These are phyloP conservation scores for Sardinella longiceps DNA, from an alignment of 2,797 vertebrate genomes.

Conservation along the genomic window DNA sequence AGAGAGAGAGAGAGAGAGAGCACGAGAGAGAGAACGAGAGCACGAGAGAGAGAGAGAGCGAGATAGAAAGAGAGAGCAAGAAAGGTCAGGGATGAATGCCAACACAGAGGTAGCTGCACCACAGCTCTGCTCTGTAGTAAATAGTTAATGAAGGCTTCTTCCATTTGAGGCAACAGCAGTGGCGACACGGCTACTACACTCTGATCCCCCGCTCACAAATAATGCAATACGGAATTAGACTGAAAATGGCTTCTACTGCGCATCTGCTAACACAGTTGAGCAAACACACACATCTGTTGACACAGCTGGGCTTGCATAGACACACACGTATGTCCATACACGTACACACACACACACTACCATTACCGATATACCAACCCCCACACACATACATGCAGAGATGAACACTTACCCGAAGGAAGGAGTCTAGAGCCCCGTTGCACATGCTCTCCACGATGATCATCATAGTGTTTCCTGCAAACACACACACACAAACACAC, in stretches of 20 bases:
- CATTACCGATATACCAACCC: neutral
- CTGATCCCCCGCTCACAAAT: neutral
- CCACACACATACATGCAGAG: neutral
- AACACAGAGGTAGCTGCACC: neutral
- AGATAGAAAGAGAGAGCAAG: neutral
- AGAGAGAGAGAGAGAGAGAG: neutral
- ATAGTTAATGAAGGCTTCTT: neutral
- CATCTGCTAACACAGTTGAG: conserved; percentile 15
- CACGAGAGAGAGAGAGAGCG: neutral
- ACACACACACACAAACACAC: conserved; percentile 29
- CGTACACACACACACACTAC: conserved; percentile 36
- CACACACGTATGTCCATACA: conserved; percentile 16
- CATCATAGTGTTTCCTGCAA: conserved; percentile 91
- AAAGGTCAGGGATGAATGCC: neutral
- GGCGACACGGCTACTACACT: neutral
- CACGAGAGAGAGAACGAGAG: neutral
- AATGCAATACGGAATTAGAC: neutral
- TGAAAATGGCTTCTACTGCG: neutral
- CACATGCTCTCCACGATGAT: conserved; percentile 90
- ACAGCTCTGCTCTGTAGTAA: neutral
- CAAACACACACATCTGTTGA: conserved; percentile 11
- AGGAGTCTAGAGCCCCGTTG: conserved; percentile 87
- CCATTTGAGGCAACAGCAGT: neutral
- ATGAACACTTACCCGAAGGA: conserved; percentile 83
- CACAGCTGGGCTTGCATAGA: neutral